Conservation (phyloP, 2,888 invertebrate species). For the Pseudococcus longispinus region DNA sequence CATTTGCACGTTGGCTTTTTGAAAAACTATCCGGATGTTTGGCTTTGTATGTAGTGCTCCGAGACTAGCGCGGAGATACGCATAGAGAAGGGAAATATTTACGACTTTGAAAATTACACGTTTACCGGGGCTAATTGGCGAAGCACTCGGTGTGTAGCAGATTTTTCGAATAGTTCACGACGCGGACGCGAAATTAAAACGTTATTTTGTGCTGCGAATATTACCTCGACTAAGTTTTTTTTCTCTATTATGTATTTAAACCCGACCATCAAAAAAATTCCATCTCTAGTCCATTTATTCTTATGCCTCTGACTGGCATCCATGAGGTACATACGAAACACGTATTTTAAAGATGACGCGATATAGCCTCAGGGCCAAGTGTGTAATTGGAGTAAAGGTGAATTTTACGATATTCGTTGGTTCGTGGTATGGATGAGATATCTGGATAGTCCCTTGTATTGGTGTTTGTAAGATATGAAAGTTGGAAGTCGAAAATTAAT, state of each 20-base stretch:
- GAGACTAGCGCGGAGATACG: not conserved
- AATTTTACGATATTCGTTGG: no score
- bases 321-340: not conserved
- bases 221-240: not conserved
- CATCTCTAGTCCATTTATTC: not conserved
- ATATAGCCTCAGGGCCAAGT: not conserved
- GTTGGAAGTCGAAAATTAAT: no score
- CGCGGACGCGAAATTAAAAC: not conserved
- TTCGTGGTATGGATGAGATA: no score
- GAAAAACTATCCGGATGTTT: not conserved
- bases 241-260: not conserved
- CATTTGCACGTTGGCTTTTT: not conserved
- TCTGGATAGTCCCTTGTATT: no score
- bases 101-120: conserved; percentile 2
- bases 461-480: no score
- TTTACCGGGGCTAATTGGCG: not conserved
- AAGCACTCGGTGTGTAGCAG: not conserved
- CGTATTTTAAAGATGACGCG: not conserved
- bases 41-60: not conserved
- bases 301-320: no score
- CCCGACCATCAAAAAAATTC: not conserved
- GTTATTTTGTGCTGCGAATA: conserved; percentile 11
- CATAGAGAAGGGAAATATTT: not conserved
- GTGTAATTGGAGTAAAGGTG: not conserved
- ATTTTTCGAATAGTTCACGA: conserved; percentile 28